Base-by-base conservation (phyloP, 2,113 vertebrate genomes). In the Centropristis striata region DNA sequence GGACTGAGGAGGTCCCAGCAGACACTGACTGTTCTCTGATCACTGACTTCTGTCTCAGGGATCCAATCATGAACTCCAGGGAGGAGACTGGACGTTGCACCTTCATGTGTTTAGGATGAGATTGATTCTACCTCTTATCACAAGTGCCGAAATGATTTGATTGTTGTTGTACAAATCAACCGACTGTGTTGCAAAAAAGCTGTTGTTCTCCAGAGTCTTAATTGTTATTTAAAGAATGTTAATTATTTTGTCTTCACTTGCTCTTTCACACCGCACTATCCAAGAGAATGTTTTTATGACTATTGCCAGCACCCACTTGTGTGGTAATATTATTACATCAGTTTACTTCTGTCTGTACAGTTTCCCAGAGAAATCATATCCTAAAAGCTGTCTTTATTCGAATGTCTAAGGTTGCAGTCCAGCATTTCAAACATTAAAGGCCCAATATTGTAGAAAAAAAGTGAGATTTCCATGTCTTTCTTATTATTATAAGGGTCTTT, bases 121-220 rank as follows among this genome's bases (percentile, higher is more conserved):
- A 70, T 44, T 20, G 28, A 51, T 58, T 58, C 11, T 71, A 73
- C 55, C 61, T 53, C 14, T 51, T 14, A 65, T 59, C 55, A 71
- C 20, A 57, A 54, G 39, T 36, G 28, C 18, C 42, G 1, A 14
- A 74, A 47, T 65, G 3, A 65, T 63, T 59, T 60, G 44, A 58
- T 59, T 37, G 5, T 59, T 37, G 5, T 32, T 32, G 32, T 32
- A 32, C 32, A 32, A 32, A 32, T 32, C 32, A 32, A 32, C 32
- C 32, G 4, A 32, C 32, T 32, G 32, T 32, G 6, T 32, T 32
- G n/a, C n/a, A 11, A 42, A 42, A 14, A 2, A 42, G 37, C 12
- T 39, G 27, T n/a, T 39, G 4, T 46, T 25, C 18, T n/a, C 16
- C 27, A 57, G 54, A 28, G 25, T 21, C 20, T 37, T 47, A n/a